Conservation (phyloP, 2,797 vertebrate genomes). For the Phylloscopus collybita region DNA sequence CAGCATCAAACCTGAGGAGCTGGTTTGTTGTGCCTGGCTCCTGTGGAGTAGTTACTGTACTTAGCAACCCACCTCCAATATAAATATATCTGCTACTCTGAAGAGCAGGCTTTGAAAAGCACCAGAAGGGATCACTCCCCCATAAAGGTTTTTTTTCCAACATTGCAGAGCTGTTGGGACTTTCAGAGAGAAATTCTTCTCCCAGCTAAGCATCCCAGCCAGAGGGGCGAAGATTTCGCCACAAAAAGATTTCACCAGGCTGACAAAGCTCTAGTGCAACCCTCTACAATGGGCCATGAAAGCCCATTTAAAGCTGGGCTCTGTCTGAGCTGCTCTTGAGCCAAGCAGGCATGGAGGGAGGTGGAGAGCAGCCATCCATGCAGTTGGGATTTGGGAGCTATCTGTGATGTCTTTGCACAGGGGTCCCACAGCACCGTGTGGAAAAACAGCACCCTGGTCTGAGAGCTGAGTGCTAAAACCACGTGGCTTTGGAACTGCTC, state of each 20-base stretch:
- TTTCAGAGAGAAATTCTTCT: constrained; percentile 10
- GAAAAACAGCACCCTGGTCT: background rate
- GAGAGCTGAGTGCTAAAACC: background rate
- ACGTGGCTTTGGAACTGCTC: background rate
- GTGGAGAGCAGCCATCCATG: background rate
- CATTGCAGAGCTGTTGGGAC: constrained; percentile 1
- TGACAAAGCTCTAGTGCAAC: background rate
- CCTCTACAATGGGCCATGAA: background rate
- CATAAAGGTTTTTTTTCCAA: constrained; percentile 37
- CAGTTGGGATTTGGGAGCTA: background rate
- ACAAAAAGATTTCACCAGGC: too few relatives aligned
- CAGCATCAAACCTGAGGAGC: background rate
- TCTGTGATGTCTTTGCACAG: background rate
- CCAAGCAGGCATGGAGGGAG: background rate
- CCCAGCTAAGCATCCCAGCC: background rate
- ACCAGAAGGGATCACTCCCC: constrained; percentile 63
- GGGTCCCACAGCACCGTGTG: accelerated
- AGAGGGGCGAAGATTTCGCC: background rate
- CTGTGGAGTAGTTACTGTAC: constrained; percentile 34
- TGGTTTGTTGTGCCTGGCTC: constrained; percentile 63
- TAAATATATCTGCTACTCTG: constrained; percentile 59
- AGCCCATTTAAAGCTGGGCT: background rate
- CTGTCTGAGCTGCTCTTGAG: background rate
- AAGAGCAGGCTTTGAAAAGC: constrained; percentile 52
- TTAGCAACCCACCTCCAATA: constrained; percentile 62